A percentile compares a stretch with the other conserved stretches of the same genome.
These are phyloP conservation scores for Varanus komodoensis DNA, from an alignment of 2,113 vertebrate genomes.

Conservation along the genomic window DNA sequence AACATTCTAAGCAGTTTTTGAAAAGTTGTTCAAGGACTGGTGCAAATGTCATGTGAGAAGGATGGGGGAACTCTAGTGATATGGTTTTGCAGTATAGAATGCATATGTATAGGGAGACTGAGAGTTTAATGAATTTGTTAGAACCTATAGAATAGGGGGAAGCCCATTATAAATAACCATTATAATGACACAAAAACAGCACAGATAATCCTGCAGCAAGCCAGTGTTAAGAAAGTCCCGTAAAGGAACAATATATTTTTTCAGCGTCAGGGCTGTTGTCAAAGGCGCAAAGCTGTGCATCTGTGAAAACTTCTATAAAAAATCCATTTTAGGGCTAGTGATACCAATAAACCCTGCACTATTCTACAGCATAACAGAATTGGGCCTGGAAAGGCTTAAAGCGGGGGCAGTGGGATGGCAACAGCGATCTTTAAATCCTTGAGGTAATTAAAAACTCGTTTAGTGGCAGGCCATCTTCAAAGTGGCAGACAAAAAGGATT, in stretches of 20 bases:
- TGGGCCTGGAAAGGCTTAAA: slow-evolving; percentile 33
- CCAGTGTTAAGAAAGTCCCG: background rate
- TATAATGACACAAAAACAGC: background rate
- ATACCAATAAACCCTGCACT: background rate
- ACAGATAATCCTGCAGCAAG: background rate
- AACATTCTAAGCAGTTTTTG: background rate
- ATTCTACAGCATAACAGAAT: slow-evolving; percentile 27
- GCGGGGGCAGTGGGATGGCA: no score
- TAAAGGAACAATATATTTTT: background rate
- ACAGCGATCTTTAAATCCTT: slow-evolving; percentile 41
- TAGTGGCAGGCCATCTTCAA: slow-evolving; percentile 51
- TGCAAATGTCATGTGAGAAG: no score
- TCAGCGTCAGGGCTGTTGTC: slow-evolving; percentile 16
- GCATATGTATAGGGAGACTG: background rate
- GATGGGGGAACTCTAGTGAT: background rate
- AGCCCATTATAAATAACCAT: background rate
- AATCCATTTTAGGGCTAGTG: background rate
- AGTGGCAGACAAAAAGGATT: slow-evolving; percentile 42
- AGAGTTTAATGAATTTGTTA: background rate
- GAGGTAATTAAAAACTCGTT: slow-evolving; percentile 38
- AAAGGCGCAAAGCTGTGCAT: background rate
- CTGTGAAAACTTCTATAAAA: background rate
- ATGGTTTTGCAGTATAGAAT: background rate
- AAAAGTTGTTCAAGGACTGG: background rate
- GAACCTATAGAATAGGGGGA: background rate